phyloP scores from a whole-genome alignment of 2,888 invertebrate genomes.

The Scaptomyza caliginosa region DNA sequence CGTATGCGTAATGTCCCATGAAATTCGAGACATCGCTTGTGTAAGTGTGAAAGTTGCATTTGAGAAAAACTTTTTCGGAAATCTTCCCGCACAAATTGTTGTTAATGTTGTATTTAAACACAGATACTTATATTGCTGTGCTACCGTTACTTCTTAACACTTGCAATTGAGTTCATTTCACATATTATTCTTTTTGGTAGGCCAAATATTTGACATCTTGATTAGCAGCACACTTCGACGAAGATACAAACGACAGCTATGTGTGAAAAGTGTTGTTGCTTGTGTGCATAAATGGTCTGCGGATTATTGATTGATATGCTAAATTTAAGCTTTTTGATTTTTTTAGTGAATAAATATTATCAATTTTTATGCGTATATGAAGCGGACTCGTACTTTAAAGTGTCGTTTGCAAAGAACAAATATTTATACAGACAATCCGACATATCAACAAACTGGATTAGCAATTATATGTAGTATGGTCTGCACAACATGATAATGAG shows the following conservation, averaged over 20 bases:
- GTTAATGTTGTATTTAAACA: constrained; percentile 12
- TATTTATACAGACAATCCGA: background rate
- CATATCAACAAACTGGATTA: background rate
- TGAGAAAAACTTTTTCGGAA: constrained; percentile 1
- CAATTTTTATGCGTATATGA: no score
- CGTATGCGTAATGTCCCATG: constrained; percentile 65
- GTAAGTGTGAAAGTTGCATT: constrained; percentile 45
- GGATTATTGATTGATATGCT: constrained; percentile 26
- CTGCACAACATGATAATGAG: constrained; percentile 37
- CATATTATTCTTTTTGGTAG: constrained; percentile 7
- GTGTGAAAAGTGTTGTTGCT: constrained; percentile 18
- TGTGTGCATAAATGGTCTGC: background rate
- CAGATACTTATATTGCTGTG: constrained; percentile 15
- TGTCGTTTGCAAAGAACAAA: no score
- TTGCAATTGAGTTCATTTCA: constrained; percentile 36
- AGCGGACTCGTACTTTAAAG: no score
- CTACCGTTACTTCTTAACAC: constrained; percentile 62
- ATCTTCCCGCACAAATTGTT: constrained; percentile 37
- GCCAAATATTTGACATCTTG: constrained; percentile 49
- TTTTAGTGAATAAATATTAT: constrained; percentile 1
- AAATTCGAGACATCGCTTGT: constrained; percentile 47
- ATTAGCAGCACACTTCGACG: constrained; percentile 49
- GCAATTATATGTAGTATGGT: constrained; percentile 6
- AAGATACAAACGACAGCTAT: constrained; percentile 16
- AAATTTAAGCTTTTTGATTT: constrained; percentile 3